Base-by-base conservation (phyloP, 2,797 vertebrate species). In the Enteromius afrohamiltoni region DNA sequence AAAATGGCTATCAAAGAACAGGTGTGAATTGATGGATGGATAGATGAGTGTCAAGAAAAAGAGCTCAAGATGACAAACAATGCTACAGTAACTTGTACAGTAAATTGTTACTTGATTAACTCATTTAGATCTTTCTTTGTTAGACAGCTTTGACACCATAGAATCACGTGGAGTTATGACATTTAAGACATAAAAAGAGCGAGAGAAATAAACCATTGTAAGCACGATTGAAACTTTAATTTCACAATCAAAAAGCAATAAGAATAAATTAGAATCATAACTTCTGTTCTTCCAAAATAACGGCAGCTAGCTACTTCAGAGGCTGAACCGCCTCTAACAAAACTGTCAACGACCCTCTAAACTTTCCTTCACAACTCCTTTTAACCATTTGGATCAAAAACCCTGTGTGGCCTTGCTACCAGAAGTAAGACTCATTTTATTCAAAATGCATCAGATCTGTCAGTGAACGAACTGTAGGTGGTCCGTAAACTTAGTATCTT, bases 21-120 rank as follows among this genome's bases (percentile, higher is more conserved):
- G 89, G 87, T 92, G 49, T 84, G 86, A 79, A 53, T 83, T 82
- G 71, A 85, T 70, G 23, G 79, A 87, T 77, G 64, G 83, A 3
- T 80, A 51, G 74, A 82, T 79, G 76, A 83, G 74, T 58, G 29
- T 62, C 34, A 55, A 65, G 45, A 31, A 26, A 58, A 23, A 42
- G 5, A 70, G 19, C 10, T 29, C 40, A 74, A 65, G 37, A 55
- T 21, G 65, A 49, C 45, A 74, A 10, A 60, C 51, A 40, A 42
- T 47, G 3, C 62, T 70, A 85, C 60, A 49, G 31, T 65, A 80
- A 29, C 49, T 14, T 76, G n/a, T n/a, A n/a, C 51, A 17, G 42
- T 62, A 74, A 62, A 76, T 31, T 42, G 11, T 51, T 82, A 29
- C 71, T 83, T 74, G 85, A 90, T 91, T 49, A 75, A 82, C 34